phyloP scores from a whole-genome alignment of 2,888 invertebrate species.

The Himalopsyche kuldschensis region DNA sequence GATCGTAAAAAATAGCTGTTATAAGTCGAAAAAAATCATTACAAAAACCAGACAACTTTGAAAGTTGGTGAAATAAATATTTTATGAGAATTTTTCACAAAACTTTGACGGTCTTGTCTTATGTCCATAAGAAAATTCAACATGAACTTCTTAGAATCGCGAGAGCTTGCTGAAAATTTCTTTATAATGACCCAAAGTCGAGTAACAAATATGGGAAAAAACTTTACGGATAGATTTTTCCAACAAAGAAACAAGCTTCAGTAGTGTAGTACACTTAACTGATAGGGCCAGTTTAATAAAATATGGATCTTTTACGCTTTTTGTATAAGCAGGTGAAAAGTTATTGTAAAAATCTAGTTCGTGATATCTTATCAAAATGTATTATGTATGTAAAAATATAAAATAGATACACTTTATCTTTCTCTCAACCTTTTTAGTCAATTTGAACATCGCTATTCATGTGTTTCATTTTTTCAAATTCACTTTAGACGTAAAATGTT shows the following conservation, averaged over 20 bases:
- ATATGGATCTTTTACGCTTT: too few relatives aligned
- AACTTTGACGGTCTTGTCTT: background rate
- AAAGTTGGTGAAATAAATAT: constrained; percentile 22
- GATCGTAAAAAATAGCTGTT: background rate
- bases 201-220: background rate
- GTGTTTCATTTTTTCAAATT: too few relatives aligned
- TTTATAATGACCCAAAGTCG: background rate
- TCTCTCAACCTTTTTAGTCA: too few relatives aligned
- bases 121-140: background rate
- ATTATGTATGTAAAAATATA: too few relatives aligned
- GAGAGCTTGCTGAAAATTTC: background rate
- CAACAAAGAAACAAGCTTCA: background rate
- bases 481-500: too few relatives aligned
- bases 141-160: background rate
- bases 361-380: too few relatives aligned
- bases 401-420: too few relatives aligned
- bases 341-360: too few relatives aligned
- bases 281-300: too few relatives aligned
- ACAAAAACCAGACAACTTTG: constrained; percentile 10
- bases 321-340: too few relatives aligned
- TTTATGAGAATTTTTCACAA: background rate
- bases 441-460: too few relatives aligned
- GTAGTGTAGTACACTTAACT: too few relatives aligned
- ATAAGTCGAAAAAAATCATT: background rate
- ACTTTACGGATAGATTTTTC: background rate